Percentiles rank a stretch among this genome's conserved stretches.
These are phyloP conservation scores for Megaptera novaeangliae DNA, from an alignment of 2,113 vertebrate genomes.

Conservation along the genomic window DNA sequence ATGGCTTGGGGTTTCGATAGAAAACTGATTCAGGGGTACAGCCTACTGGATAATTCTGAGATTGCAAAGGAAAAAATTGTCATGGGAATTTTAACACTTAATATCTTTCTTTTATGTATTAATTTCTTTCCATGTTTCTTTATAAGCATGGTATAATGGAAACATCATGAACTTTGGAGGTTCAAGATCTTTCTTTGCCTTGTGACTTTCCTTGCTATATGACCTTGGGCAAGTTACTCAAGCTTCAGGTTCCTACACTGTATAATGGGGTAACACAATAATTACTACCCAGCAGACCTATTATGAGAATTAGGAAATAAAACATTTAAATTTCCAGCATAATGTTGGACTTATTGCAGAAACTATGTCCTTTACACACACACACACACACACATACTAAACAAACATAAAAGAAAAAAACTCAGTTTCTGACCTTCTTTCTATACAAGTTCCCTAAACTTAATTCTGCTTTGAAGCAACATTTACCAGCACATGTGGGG, in stretches of 20 bases:
- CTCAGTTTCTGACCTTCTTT: not conserved
- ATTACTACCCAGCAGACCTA: not conserved
- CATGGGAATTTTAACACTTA: not conserved
- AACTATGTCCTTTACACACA: not conserved
- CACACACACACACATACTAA: not conserved
- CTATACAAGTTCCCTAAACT: not conserved
- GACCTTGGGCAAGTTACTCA: not conserved
- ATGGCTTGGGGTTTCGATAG: not conserved
- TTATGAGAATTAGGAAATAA: not conserved
- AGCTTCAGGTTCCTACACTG: not conserved
- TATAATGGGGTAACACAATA: not conserved
- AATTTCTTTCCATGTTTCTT: not conserved
- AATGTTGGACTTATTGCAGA: not conserved
- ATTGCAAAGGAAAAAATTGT: constrained; percentile 66
- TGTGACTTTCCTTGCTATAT: not conserved
- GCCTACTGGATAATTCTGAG: constrained; percentile 76
- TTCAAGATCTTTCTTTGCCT: not conserved
- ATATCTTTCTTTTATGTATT: not conserved
- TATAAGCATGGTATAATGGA: not conserved
- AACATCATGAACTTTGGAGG: not conserved
- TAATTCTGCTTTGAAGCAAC: not conserved
- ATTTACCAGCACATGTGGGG: not conserved
- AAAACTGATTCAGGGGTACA: constrained; percentile 71
- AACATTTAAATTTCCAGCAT: not conserved
- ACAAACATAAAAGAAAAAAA: not conserved